Evolutionary conservation across 2,797 vertebrate genomes (phyloP), one percentile per base, ranked within the genome.

Genomic region (Anableps anableps): DNA sequence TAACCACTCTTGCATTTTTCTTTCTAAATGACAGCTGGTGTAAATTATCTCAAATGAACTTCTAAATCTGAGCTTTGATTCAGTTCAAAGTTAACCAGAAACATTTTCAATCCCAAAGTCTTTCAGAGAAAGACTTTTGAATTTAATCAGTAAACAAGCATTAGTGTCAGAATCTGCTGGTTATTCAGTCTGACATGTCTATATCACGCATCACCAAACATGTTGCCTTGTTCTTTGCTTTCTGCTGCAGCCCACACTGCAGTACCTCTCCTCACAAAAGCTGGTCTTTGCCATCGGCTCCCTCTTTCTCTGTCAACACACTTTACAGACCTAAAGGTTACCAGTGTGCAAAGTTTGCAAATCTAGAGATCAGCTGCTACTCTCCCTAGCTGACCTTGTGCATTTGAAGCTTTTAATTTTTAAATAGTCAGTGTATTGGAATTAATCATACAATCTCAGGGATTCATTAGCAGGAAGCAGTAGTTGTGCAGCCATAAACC

Each of bases 211-310:
- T 90, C 85, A 82, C 64, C 48, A 88, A 91, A 89, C 90, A 91
- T 82, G 82, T 83, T 90, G 89, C 85, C 79, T 79, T 85, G 79
- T 76, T 89, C 84, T 88, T 89, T 62, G 66, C 78, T 87, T 84
- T 85, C 80, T 43, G 72, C 87, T 82, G 78, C 89, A 82, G 79
- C 88, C 77, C 77, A 89, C 88, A 89, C 85, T 88, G 77, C 80
- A 81, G 79, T 81, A 88, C 85, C 87, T 91, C 83, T 82, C 76
- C 82, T 83, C 78, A 78, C 77, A 88, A 88, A 93, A 90, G 85
- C 86, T 92, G 92, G 88, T 94, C 80, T 92, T 93, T 93, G 93
- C 93, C 94, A 93, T 78, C 90, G 92, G 94, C 92, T 89, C 80
- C 80, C 77, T 94, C 88, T 80, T 88, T 92, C 78, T 88, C 84